These are phyloP conservation scores for Ceratoteleas bidentatus DNA, from an alignment of 1,140 invertebrate species.

Conservation along the genomic window DNA sequence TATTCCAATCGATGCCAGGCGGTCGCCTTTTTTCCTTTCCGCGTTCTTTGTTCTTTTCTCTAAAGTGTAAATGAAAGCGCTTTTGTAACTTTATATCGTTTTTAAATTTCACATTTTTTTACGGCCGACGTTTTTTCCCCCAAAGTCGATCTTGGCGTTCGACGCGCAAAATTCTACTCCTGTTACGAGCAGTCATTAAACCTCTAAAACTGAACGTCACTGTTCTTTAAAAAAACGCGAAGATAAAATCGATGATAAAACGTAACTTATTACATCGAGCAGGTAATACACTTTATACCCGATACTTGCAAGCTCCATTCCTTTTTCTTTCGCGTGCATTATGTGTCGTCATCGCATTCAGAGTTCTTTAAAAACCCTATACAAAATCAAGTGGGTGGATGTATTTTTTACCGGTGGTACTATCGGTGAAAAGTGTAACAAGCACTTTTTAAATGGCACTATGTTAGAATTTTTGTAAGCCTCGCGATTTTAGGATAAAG, in stretches of 20 bases:
- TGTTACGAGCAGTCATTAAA: constrained; percentile 35
- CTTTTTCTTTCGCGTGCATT: constrained; percentile 26
- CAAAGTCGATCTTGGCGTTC: constrained; percentile 27
- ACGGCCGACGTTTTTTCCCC: constrained; percentile 11
- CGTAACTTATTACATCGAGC: constrained; percentile 37
- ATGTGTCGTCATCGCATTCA: constrained; percentile 26
- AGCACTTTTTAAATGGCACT: too few species aligned
- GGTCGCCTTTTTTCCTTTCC: not conserved
- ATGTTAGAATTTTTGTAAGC: too few species aligned
- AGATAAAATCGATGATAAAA: constrained; percentile 54
- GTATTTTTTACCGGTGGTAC: too few species aligned
- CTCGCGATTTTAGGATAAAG: too few species aligned
- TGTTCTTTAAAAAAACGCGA: constrained; percentile 35
- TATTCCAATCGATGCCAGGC: too few species aligned
- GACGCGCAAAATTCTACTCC: constrained; percentile 20
- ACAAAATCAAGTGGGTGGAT: constrained; percentile 23
- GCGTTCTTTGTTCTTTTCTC: constrained; percentile 7
- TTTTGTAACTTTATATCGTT: constrained; percentile 43
- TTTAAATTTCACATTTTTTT: constrained; percentile 33
- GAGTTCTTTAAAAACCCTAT: constrained; percentile 20
- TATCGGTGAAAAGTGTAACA: too few species aligned
- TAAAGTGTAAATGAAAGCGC: constrained; percentile 25
- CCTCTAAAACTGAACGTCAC: constrained; percentile 37
- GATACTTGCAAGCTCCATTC: constrained; percentile 33
- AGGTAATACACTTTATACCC: constrained; percentile 34